phyloP scores from a whole-genome alignment of 2,888 invertebrate species.

The Sacculina carcini region DNA sequence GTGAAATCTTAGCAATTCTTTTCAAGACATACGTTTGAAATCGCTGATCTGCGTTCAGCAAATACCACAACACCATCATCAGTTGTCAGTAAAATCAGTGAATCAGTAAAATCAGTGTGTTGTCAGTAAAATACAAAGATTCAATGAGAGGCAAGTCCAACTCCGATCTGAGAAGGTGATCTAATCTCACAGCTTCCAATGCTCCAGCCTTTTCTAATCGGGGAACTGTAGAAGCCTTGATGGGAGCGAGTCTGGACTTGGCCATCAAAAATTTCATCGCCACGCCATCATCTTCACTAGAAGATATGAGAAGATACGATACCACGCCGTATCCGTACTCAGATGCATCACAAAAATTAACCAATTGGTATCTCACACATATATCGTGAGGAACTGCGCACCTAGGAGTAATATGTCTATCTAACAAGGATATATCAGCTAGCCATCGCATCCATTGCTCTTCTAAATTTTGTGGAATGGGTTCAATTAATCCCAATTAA shows the following conservation, averaged over 20 bases:
- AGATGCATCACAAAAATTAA: slow-evolving; percentile 5
- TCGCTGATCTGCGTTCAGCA: not conserved
- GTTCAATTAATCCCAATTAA: slow-evolving; percentile 4
- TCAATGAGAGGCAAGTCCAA: not conserved
- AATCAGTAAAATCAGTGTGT: too few species aligned
- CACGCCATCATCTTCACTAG: not conserved
- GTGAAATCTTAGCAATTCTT: not conserved
- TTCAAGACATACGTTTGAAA: slow-evolving; percentile 4
- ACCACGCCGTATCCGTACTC: too few species aligned
- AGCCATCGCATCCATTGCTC: slow-evolving; percentile 6
- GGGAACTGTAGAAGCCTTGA: slow-evolving; percentile 1
- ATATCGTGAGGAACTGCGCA: not conserved
- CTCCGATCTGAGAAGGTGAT: not conserved
- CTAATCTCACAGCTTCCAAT: slow-evolving; percentile 1
- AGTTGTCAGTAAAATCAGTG: too few species aligned
- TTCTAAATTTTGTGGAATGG: not conserved
- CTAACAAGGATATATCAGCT: not conserved
- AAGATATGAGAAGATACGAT: slow-evolving; percentile 3
- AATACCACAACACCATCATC: not conserved
- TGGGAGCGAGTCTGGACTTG: slow-evolving; percentile 3
- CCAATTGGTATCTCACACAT: not conserved
- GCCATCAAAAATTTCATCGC: not conserved
- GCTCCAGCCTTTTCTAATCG: slow-evolving; percentile 1
- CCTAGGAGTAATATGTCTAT: not conserved
- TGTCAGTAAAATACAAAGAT: slow-evolving; percentile 4